A percentile compares a stretch with the other conserved stretches of the same genome.
These are phyloP conservation scores for Chitala chitala DNA, from an alignment of 2,113 vertebrate genomes.

Conservation along the genomic window DNA sequence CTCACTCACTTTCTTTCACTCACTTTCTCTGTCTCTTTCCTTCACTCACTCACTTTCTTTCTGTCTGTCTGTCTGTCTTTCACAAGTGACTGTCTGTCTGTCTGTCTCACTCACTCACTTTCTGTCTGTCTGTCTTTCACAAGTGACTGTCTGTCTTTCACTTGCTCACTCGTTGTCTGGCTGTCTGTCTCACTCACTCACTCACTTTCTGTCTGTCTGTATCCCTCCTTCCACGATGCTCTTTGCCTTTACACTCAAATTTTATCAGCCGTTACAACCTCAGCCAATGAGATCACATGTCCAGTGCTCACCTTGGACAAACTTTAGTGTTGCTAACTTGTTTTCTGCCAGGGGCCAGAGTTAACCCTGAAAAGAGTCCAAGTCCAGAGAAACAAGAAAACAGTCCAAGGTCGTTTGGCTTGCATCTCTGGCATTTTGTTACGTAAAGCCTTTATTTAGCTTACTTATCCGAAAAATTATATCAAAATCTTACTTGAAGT, in stretches of 20 bases:
- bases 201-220: no score
- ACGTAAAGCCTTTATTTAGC: constrained; percentile 13
- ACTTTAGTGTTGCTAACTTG: not conserved
- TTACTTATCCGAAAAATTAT: not conserved
- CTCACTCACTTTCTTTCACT: no score
- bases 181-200: no score
- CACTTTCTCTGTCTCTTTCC: no score
- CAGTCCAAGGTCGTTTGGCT: constrained; percentile 15
- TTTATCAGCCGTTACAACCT: not conserved
- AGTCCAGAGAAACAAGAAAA: not conserved
- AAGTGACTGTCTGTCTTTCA: no score
- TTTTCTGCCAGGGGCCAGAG: not conserved
- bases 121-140: no score
- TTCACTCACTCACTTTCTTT: no score
- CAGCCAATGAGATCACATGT: not conserved
- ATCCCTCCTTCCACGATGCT: no score
- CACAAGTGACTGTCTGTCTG: no score
- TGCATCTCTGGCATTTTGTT: not conserved
- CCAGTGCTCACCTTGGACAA: not conserved
- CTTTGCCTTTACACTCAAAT: not conserved
- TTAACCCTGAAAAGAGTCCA: not conserved
- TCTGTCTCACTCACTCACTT: no score
- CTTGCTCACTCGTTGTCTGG: no score
- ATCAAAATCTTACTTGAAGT: not conserved
- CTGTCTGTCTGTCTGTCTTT: no score